These are phyloP conservation scores for Phocoena phocoena DNA, from an alignment of 2,113 vertebrate species.

Conservation along the genomic window DNA sequence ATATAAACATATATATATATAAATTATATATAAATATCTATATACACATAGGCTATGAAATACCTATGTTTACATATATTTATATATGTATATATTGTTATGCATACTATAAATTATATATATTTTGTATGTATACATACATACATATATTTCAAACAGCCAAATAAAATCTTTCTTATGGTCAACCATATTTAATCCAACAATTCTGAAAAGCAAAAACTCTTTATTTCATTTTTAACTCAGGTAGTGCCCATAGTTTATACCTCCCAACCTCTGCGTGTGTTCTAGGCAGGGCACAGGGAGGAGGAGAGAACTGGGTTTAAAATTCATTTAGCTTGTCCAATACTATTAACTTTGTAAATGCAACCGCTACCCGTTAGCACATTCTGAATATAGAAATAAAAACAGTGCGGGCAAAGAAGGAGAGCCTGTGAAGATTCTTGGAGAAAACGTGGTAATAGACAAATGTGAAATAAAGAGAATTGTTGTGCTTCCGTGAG, in stretches of 20 bases:
- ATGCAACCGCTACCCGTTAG: background rate
- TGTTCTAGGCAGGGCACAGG: background rate
- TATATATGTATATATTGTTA: background rate
- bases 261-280: background rate
- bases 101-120: background rate
- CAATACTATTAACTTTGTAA: slow-evolving; percentile 46
- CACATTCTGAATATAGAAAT: slow-evolving; percentile 52
- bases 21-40: too few species aligned
- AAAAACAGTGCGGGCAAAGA: slow-evolving; percentile 7
- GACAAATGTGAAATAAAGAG: slow-evolving; percentile 67
- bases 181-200: background rate
- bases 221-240: slow-evolving; percentile 17
- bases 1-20: too few species aligned
- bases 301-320: background rate
- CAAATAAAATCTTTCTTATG: slow-evolving; percentile 26
- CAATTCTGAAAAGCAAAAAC: background rate
- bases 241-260: background rate
- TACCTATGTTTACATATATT: background rate
- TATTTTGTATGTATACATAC: background rate
- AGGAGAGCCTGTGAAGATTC: slow-evolving; percentile 30
- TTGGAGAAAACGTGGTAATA: slow-evolving; percentile 61
- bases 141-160: background rate
- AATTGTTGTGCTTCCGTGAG: slow-evolving; percentile 58
- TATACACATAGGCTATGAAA: background rate
- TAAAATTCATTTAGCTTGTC: slow-evolving; percentile 37